These are phyloP conservation scores for Ophion ventricosus DNA, from an alignment of 2,888 invertebrate genomes.

Conservation along the genomic window DNA sequence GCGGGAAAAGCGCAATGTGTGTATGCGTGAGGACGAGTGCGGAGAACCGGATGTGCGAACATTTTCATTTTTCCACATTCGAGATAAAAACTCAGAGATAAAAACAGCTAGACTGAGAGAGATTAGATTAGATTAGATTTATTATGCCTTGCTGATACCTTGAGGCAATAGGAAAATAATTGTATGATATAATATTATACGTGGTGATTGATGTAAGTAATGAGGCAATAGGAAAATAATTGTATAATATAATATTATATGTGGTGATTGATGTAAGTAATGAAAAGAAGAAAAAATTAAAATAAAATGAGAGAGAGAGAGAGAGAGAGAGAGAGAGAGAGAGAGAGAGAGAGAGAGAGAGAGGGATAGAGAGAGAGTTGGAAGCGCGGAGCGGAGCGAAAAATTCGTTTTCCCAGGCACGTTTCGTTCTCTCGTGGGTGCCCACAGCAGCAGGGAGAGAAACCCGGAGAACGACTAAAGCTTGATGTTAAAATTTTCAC, in stretches of 20 bases:
- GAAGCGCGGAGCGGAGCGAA: conserved; percentile 33
- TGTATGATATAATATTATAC: too few species aligned
- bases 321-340: too few species aligned
- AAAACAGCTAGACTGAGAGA: neutral
- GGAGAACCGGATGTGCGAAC: conserved; percentile 24
- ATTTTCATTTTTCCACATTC: conserved; percentile 39
- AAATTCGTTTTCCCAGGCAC: conserved; percentile 59
- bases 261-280: too few species aligned
- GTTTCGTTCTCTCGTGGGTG: conserved; percentile 52
- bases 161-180: too few species aligned
- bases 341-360: conserved; percentile 13
- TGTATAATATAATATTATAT: too few species aligned
- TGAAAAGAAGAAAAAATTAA: too few species aligned
- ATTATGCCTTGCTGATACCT: too few species aligned
- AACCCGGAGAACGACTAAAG: conserved; percentile 12
- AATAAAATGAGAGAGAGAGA: too few species aligned
- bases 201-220: too few species aligned
- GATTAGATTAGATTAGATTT: too few species aligned
- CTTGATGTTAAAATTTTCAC: conserved; percentile 57
- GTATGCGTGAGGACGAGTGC: conserved; percentile 7
- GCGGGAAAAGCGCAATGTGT: neutral
- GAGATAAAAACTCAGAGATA: conserved; percentile 34
- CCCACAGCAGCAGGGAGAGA: neutral
- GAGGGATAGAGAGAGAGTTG: neutral
- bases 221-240: too few species aligned